A percentile compares a stretch with the other conserved stretches of the same genome.
Evolutionary conservation across 2,888 invertebrate genomes (phyloP).

Genomic region (Ennomos quercinarius): DNA sequence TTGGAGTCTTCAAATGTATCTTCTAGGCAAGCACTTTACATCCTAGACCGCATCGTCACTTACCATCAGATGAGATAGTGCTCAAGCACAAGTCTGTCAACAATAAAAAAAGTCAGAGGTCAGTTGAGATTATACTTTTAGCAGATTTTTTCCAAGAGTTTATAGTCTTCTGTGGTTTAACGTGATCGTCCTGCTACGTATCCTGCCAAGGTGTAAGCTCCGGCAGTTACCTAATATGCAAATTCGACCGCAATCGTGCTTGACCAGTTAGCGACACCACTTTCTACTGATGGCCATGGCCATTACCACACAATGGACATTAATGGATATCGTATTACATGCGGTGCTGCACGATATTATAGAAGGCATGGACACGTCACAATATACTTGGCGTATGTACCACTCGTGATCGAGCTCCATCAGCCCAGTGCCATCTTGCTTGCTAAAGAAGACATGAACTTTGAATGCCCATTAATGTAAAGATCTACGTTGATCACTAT

Average conservation of each 20-base stretch:
- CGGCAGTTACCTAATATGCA: constrained; percentile 70
- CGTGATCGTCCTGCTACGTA: constrained; percentile 26
- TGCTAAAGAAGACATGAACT: too few species aligned
- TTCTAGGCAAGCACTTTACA: too few species aligned
- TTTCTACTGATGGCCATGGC: constrained; percentile 65
- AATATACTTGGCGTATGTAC: neutral
- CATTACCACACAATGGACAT: constrained; percentile 75
- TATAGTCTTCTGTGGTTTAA: neutral
- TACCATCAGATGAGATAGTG: too few species aligned
- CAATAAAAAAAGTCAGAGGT: too few species aligned
- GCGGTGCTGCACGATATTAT: constrained; percentile 29
- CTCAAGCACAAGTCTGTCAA: too few species aligned
- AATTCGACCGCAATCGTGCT: constrained; percentile 69
- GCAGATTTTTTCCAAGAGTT: neutral
- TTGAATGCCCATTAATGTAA: too few species aligned
- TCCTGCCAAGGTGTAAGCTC: constrained; percentile 39
- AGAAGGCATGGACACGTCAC: constrained; percentile 9
- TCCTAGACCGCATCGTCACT: too few species aligned
- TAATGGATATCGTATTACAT: constrained; percentile 52
- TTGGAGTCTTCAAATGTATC: too few species aligned
- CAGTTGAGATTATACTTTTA: too few species aligned
- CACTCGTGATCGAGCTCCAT: too few species aligned
- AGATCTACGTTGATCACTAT: too few species aligned
- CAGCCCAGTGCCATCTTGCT: too few species aligned
- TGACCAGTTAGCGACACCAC: constrained; percentile 67